phyloP scores from a whole-genome alignment of 2,888 invertebrate species.

The Linyphia triangularis region DNA sequence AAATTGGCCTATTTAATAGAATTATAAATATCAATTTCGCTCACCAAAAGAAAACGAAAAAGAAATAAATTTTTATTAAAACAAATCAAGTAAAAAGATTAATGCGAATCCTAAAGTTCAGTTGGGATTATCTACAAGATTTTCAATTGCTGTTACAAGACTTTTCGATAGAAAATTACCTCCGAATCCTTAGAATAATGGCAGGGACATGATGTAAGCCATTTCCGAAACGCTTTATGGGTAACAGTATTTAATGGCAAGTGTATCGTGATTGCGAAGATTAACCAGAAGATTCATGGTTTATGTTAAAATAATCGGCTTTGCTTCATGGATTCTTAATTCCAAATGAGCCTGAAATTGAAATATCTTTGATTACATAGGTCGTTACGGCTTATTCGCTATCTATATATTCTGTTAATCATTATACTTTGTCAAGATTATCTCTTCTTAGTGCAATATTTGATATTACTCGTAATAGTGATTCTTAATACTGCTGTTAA shows the following conservation, averaged over 20 bases:
- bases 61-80: neutral
- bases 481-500: too few relatives aligned
- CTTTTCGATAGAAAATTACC: neutral
- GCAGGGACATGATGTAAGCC: neutral
- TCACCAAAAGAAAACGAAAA: neutral
- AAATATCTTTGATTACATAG: neutral
- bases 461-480: too few relatives aligned
- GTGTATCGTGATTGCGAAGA: slow-evolving; percentile 19
- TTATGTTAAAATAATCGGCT: slow-evolving; percentile 46
- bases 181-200: slow-evolving; percentile 8
- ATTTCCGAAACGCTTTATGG: neutral
- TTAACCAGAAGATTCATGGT: slow-evolving; percentile 19
- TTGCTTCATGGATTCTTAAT: neutral
- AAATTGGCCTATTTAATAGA: too few relatives aligned
- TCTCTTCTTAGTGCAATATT: too few relatives aligned
- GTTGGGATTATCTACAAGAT: neutral
- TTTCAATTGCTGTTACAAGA: slow-evolving; percentile 9
- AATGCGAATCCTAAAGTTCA: neutral
- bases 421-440: neutral
- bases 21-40: too few relatives aligned
- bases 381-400: neutral
- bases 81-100: neutral
- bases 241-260: neutral
- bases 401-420: neutral
- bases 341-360: slow-evolving; percentile 16